A percentile compares a stretch with the other conserved stretches of the same genome.
phyloP scores from a whole-genome alignment of 1,140 invertebrate genomes.

The Sitobion miscanthi region DNA sequence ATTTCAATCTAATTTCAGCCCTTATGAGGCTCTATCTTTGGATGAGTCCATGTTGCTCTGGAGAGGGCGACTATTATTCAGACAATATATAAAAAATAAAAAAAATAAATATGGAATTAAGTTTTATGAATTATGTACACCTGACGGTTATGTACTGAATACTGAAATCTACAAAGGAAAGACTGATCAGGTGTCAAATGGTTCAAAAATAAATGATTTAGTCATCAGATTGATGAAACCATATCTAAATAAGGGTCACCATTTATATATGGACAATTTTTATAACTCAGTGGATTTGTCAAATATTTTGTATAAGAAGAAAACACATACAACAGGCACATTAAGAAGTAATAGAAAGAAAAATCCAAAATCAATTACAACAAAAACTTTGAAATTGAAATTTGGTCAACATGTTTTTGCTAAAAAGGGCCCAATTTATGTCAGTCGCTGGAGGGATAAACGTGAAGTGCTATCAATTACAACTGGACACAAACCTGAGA shows the following conservation, averaged over 20 bases:
- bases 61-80: slow-evolving; percentile 61
- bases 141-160: slow-evolving; percentile 53
- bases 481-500: background rate
- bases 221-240: slow-evolving; percentile 56
- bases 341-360: slow-evolving; percentile 54
- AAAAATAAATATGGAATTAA: slow-evolving; percentile 61
- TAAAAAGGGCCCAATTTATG: slow-evolving; percentile 9
- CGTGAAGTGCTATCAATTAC: background rate
- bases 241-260: slow-evolving; percentile 54
- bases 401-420: background rate
- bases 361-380: background rate
- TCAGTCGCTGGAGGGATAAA: background rate
- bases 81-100: slow-evolving; percentile 62
- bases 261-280: slow-evolving; percentile 59
- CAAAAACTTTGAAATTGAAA: slow-evolving; percentile 2
- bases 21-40: slow-evolving; percentile 58
- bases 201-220: slow-evolving; percentile 54
- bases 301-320: background rate
- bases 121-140: slow-evolving; percentile 60
- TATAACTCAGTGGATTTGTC: slow-evolving; percentile 63
- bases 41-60: slow-evolving; percentile 61
- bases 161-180: slow-evolving; percentile 55
- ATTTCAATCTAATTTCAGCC: slow-evolving; percentile 34
- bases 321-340: background rate
- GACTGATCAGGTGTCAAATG: slow-evolving; percentile 21